Conservation (phyloP, 92 coral and sea anemone genomes). For the Bergia sp. region DNA sequence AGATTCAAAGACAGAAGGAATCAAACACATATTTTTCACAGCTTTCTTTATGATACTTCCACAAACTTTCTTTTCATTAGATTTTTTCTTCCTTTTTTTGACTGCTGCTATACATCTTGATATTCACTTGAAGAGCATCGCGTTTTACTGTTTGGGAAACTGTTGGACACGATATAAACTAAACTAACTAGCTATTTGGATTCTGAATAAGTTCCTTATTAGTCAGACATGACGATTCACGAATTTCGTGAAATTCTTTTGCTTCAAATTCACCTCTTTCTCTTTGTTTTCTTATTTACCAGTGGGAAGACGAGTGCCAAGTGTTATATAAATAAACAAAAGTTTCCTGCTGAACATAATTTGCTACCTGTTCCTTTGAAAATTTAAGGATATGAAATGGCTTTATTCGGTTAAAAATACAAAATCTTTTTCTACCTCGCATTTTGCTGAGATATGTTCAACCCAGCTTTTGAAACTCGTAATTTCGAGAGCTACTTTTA, state of each 20-base stretch:
- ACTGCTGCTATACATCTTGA: background rate
- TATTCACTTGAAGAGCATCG: background rate
- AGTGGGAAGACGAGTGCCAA: conserved; percentile 18
- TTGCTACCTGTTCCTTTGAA: conserved; percentile 42
- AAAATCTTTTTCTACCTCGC: background rate
- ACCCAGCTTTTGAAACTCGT: background rate
- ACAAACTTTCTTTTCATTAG: background rate
- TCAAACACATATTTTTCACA: background rate
- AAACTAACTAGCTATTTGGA: background rate
- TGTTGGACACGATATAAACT: background rate
- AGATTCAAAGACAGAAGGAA: background rate
- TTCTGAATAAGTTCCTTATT: background rate
- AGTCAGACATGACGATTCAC: background rate
- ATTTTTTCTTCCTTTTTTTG: background rate
- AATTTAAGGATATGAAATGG: background rate
- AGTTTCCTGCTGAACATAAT: conserved; percentile 4
- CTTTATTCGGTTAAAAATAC: background rate
- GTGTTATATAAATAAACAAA: conserved; percentile 46
- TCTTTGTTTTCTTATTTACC: background rate
- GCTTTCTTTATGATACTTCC: background rate
- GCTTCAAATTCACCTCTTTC: background rate
- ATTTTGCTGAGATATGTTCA: background rate
- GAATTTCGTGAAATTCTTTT: background rate
- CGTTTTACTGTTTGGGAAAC: background rate
- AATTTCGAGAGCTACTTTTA: background rate